A percentile compares a stretch with the other conserved stretches of the same genome.
These are phyloP conservation scores for Pelagia noctiluca DNA, from an alignment of 30 jellyfish, hydroid and myxozoan genomes.

Conservation along the genomic window DNA sequence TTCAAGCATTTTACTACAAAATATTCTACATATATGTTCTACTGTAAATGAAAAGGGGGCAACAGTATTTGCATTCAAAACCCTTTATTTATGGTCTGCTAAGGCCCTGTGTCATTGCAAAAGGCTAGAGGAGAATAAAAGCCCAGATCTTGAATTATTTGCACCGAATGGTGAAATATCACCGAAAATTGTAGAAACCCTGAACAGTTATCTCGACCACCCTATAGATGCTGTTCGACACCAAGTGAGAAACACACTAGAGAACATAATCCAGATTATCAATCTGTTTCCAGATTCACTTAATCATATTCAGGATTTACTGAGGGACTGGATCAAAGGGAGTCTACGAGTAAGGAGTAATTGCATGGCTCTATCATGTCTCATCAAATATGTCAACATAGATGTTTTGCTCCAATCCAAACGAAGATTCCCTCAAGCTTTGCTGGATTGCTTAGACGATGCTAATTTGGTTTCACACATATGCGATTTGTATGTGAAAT, in stretches of 20 bases:
- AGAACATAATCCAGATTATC: conserved; percentile 57
- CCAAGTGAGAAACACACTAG: conserved; percentile 64
- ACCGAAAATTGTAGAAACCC: conserved; percentile 32
- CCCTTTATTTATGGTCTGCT: conserved; percentile 64
- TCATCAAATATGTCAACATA: conserved; percentile 35
- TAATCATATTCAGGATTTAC: conserved; percentile 10
- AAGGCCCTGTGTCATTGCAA: conserved; percentile 61
- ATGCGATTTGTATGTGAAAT: conserved; percentile 73
- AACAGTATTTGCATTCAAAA: conserved; percentile 68
- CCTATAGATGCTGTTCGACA: conserved; percentile 93
- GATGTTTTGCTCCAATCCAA: conserved; percentile 37
- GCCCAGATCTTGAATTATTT: background rate
- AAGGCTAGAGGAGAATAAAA: background rate
- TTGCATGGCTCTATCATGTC: conserved; percentile 52
- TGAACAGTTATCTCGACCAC: conserved; percentile 76
- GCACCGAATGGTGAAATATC: conserved; percentile 38
- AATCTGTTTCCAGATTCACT: conserved; percentile 76
- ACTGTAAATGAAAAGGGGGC: conserved; percentile 65
- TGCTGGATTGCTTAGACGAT: conserved; percentile 72
- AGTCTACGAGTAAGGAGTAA: conserved; percentile 71
- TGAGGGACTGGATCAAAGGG: conserved; percentile 35
- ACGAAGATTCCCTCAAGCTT: conserved; percentile 48
- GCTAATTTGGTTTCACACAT: conserved; percentile 77
- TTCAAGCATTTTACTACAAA: conserved; percentile 10
- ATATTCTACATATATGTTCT: conserved; percentile 44